Conservation (phyloP, 2,113 vertebrate genomes). For the Tonatia bakeri region DNA sequence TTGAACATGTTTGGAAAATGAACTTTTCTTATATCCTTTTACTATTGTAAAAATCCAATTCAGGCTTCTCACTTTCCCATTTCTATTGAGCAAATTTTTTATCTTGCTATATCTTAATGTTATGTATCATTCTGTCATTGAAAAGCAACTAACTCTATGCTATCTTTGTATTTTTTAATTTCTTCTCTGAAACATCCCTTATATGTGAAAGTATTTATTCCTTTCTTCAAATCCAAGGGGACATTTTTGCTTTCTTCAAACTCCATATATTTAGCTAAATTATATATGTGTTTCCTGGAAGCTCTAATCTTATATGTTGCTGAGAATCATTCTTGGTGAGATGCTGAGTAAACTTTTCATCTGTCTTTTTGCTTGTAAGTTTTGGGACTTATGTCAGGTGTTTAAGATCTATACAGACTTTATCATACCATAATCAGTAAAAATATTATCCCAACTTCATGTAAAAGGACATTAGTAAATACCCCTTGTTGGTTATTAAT, state of each 20-base stretch:
- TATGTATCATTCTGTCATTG: background rate
- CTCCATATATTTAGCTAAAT: background rate
- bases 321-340: background rate
- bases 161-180: background rate
- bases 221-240: background rate
- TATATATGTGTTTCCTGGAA: background rate
- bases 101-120: background rate
- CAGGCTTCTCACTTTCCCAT: background rate
- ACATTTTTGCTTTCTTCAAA: background rate
- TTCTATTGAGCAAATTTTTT: background rate
- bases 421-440: background rate
- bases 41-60: background rate
- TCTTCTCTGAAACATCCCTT: background rate
- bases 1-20: background rate
- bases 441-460: background rate
- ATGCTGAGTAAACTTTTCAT: background rate
- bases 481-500: background rate
- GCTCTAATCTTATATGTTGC: background rate
- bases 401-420: background rate
- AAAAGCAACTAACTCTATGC: background rate
- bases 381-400: background rate
- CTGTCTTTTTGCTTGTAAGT: background rate
- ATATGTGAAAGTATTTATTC: background rate
- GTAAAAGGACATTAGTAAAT: background rate
- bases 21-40: background rate